A percentile compares a stretch with the other conserved stretches of the same genome.
phyloP scores from a whole-genome alignment of 2,888 invertebrate species.

The Seladonia tumulorum region DNA sequence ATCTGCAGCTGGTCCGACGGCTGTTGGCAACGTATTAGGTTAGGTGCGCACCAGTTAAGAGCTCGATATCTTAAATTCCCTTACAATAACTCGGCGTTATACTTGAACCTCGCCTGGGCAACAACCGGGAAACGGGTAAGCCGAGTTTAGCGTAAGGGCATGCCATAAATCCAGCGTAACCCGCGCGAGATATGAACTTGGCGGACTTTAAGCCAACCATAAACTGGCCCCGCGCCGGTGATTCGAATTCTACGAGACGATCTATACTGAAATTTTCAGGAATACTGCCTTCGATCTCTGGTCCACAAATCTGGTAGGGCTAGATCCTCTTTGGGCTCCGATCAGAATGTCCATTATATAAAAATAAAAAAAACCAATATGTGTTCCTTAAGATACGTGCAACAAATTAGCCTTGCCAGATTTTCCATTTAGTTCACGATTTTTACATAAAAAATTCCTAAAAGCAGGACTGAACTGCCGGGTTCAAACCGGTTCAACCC shows the following conservation, averaged over 20 bases:
- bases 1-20: background rate
- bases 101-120: background rate
- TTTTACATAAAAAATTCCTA: too few species aligned
- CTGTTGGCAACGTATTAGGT: background rate
- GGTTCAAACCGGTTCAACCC: too few species aligned
- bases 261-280: background rate
- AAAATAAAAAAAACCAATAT: too few species aligned
- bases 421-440: too few species aligned
- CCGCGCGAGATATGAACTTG: constrained; percentile 14
- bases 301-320: background rate
- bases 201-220: constrained; percentile 7
- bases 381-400: too few species aligned
- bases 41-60: background rate
- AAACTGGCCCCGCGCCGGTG: background rate
- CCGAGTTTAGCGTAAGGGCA: constrained; percentile 5
- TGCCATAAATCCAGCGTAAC: constrained; percentile 9
- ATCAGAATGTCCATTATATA: too few species aligned
- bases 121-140: background rate
- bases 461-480: too few species aligned
- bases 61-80: background rate
- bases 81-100: constrained; percentile 1
- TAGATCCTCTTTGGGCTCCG: background rate
- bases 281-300: background rate
- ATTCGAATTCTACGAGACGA: background rate
- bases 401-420: too few species aligned